A percentile compares a stretch with the other conserved stretches of the same genome.
Conservation (phyloP, 2,797 vertebrate species). For the Hippopotamyrus pictus region DNA sequence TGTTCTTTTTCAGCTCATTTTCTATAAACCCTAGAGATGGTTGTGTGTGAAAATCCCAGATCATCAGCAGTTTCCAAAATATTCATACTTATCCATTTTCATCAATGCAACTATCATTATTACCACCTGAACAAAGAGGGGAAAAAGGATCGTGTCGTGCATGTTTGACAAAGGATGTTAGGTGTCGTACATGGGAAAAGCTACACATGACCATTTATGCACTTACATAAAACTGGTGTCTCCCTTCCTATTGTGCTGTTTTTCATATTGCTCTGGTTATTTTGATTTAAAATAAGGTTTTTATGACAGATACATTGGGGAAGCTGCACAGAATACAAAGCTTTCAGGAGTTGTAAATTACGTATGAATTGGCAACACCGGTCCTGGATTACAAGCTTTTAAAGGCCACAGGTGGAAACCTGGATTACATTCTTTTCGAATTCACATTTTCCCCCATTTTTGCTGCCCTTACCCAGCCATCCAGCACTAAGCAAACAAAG, state of each 20-base stretch:
- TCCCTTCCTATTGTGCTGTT: not conserved
- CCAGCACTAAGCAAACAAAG: not conserved
- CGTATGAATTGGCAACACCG: not conserved
- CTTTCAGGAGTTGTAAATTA: not conserved
- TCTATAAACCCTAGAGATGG: not conserved
- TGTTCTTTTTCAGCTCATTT: not conserved
- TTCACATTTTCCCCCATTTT: not conserved
- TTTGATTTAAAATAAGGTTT: not conserved
- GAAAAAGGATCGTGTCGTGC: not conserved
- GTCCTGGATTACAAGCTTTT: not conserved
- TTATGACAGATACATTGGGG: not conserved
- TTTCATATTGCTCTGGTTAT: not conserved
- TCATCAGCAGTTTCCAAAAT: not conserved
- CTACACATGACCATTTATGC: not conserved
- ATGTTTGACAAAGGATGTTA: not conserved
- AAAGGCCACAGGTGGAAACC: not conserved
- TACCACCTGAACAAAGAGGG: not conserved
- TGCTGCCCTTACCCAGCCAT: not conserved
- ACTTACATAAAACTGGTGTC: not conserved
- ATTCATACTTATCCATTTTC: not conserved
- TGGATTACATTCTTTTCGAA: not conserved
- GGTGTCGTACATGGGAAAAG: not conserved
- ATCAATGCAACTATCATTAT: not conserved
- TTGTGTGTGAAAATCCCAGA: not conserved
- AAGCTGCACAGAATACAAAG: not conserved